These are phyloP conservation scores for Ceratina japonica DNA, from an alignment of 1,140 invertebrate genomes.

Conservation along the genomic window DNA sequence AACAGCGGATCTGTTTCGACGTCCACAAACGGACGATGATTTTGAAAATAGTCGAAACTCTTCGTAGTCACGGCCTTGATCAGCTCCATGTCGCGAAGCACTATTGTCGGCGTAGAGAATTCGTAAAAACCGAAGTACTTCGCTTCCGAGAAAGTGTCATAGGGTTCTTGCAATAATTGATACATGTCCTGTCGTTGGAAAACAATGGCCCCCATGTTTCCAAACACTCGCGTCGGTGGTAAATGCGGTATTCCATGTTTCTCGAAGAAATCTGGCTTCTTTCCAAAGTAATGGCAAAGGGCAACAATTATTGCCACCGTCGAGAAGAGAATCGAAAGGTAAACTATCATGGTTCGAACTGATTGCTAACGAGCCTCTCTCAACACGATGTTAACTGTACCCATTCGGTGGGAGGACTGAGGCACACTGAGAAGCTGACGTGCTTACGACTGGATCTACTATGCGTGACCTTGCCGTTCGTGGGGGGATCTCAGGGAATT, in stretches of 20 bases:
- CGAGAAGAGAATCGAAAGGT: neutral
- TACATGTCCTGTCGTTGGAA: rapidly evolving
- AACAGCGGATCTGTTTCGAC: slow-evolving; percentile 66
- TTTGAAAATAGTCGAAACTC: slow-evolving; percentile 67
- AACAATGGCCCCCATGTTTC: slow-evolving; percentile 40
- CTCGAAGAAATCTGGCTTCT: slow-evolving; percentile 3
- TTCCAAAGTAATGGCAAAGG: slow-evolving; percentile 7
- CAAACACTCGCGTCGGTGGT: slow-evolving; percentile 48
- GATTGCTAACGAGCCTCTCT: no score
- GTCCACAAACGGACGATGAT: slow-evolving; percentile 70
- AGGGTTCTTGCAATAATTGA: neutral
- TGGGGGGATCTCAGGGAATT: no score
- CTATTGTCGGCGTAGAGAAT: slow-evolving; percentile 61
- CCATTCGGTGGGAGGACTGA: no score
- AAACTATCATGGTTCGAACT: neutral
- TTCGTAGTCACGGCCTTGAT: slow-evolving; percentile 68
- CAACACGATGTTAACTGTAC: neutral
- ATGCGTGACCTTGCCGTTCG: no score
- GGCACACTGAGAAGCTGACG: no score
- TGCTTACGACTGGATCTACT: no score
- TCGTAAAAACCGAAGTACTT: slow-evolving; percentile 67
- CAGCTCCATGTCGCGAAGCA: slow-evolving; percentile 74
- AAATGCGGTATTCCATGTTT: slow-evolving; percentile 24
- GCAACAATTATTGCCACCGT: neutral
- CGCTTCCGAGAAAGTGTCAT: slow-evolving; percentile 34